phyloP scores from a whole-genome alignment of 2,888 invertebrate genomes.

The Rosalia funebris region DNA sequence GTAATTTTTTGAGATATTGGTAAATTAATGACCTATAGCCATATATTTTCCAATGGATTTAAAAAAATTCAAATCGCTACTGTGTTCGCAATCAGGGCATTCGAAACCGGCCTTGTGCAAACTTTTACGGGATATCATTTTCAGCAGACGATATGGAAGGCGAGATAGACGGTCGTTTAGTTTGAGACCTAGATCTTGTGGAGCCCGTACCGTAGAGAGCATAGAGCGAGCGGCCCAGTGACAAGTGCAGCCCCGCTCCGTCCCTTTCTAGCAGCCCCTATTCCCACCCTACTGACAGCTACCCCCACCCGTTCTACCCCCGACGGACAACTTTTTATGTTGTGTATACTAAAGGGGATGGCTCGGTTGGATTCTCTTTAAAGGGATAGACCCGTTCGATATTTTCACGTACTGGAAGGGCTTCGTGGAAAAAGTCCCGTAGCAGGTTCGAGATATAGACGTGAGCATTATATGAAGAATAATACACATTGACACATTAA shows the following conservation, averaged over 20 bases:
- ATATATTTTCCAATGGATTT: no score
- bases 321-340: constrained; percentile 64
- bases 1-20: no score
- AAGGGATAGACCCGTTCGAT: constrained; percentile 42
- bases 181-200: constrained; percentile 22
- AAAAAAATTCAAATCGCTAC: no score
- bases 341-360: constrained; percentile 63
- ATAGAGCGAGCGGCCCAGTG: constrained; percentile 53
- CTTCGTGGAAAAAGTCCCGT: no score
- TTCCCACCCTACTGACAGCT: constrained; percentile 47
- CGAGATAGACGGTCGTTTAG: constrained; percentile 10
- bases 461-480: no score
- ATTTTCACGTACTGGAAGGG: no score
- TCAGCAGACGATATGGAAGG: constrained; percentile 2
- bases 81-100: no score
- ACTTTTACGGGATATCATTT: neutral
- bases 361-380: constrained; percentile 35
- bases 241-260: constrained; percentile 56
- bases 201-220: constrained; percentile 27
- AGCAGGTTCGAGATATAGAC: no score
- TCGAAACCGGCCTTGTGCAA: neutral
- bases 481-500: no score
- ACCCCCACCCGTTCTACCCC: constrained; percentile 55
- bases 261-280: constrained; percentile 46
- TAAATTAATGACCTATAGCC: no score